Conservation (phyloP, 2,888 invertebrate genomes). For the Oscheius sp. region DNA sequence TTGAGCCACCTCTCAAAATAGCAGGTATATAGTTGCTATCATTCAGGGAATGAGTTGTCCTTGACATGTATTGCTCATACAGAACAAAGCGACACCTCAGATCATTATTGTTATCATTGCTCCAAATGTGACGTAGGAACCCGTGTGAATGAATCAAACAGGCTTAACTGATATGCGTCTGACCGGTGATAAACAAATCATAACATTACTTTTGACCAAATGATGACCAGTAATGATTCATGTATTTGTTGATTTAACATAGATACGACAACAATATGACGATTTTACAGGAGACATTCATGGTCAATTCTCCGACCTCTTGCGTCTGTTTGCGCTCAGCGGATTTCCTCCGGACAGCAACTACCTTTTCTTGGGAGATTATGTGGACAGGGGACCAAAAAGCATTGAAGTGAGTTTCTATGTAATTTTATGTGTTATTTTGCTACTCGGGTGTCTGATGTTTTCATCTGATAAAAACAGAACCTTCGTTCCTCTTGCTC, state of each 20-base stretch:
- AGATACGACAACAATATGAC: not conserved
- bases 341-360: conserved; percentile 60
- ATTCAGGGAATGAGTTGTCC: not conserved
- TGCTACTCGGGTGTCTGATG: conserved; percentile 10
- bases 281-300: conserved; percentile 62
- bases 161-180: conserved; percentile 7
- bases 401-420: conserved; percentile 51
- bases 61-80: not conserved
- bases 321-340: conserved; percentile 55
- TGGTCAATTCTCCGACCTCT: conserved; percentile 62
- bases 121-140: conserved; percentile 1
- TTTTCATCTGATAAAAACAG: not conserved
- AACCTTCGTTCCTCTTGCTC: not conserved
- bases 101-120: not conserved
- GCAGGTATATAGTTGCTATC: conserved; percentile 49
- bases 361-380: conserved; percentile 60
- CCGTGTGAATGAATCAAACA: conserved; percentile 13
- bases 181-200: not conserved
- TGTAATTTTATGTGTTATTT: conserved; percentile 3
- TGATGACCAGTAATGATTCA: too few species aligned
- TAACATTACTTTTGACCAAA: not conserved
- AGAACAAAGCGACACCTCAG: not conserved
- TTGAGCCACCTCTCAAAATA: conserved; percentile 68
- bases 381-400: conserved; percentile 61
- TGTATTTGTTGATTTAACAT: too few species aligned